Base-by-base conservation (phyloP, 1,140 invertebrate species). In the Diorhabda carinulata region DNA sequence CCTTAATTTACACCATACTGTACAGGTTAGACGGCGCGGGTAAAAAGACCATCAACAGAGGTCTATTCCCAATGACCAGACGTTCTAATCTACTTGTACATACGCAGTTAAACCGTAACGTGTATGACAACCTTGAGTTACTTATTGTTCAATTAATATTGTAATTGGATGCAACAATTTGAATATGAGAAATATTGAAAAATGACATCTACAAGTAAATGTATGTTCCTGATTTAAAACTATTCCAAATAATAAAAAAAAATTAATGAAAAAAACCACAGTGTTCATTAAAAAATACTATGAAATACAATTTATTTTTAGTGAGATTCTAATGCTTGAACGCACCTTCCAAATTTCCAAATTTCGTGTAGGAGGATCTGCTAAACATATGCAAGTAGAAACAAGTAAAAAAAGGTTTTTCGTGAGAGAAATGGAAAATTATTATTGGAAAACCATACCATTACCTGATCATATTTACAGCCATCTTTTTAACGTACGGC, bases 331-430 rank as follows among this genome's bases (percentile, higher is more conserved):
- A 73, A 58, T 58, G 61, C 68, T 71, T 76, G 68, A 76, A 79
- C 78, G 76, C 78, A 78, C 78, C 78, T 79, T 79, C 73, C 71
- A 71, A 9, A 44, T 43, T 76, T 72, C 74, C 73, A 70, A 67
- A 43, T 45, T 69, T 68, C 68, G 66, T 61, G 59, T 70, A 66
- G 61, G 69, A 59, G 74, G 74, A 71, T 70, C 66, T 71, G 76
- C 78, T 79, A 79, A 75, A 79, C 76, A 77, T 77, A 72, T 69
- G 74, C 74, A 77, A 78, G 73, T 52, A 73, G 75, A 63, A 71
- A 71, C 47, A 75, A 72, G 72, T 68, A 66, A 74, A 73, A 71
- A 64, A 69, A 73, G 63, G n/a, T 57, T 43, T 72, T 59, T 69
- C 57, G 70, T 66, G 67, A 70, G 71, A 70, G 72, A 68, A 47